phyloP scores from a whole-genome alignment of 2,113 vertebrate species.

The Ursus arctos region DNA sequence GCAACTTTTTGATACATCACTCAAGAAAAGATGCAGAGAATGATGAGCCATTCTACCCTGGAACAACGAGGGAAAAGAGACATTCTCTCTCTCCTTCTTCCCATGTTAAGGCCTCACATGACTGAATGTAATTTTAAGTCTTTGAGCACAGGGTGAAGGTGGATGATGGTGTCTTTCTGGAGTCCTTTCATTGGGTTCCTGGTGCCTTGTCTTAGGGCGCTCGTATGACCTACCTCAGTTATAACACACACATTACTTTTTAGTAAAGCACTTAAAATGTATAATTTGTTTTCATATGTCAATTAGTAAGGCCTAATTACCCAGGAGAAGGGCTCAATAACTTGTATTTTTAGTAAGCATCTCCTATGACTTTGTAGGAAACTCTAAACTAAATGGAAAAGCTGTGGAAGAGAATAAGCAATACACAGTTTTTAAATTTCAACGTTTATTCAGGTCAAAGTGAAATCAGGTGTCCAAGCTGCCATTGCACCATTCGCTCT shows the following conservation, averaged over 20 bases:
- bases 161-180: not conserved
- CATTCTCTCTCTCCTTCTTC: not conserved
- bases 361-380: not conserved
- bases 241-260: not conserved
- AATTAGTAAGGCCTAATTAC: not conserved
- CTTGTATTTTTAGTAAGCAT: constrained; percentile 21
- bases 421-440: not conserved
- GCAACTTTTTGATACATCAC: not conserved
- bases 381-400: not conserved
- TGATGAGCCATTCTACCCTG: not conserved
- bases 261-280: not conserved
- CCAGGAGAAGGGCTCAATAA: not conserved
- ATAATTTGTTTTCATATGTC: not conserved
- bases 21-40: constrained; percentile 5
- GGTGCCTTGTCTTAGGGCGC: not conserved
- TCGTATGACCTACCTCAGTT: not conserved
- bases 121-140: not conserved
- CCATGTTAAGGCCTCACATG: not conserved
- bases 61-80: not conserved
- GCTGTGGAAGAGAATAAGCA: not conserved
- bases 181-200: not conserved
- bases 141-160: not conserved
- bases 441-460: constrained; percentile 38
- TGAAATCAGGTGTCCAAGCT: not conserved
- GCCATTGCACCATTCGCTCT: constrained; percentile 31